These are phyloP conservation scores for Parambassis ranga DNA, from an alignment of 2,797 vertebrate species.

Conservation along the genomic window DNA sequence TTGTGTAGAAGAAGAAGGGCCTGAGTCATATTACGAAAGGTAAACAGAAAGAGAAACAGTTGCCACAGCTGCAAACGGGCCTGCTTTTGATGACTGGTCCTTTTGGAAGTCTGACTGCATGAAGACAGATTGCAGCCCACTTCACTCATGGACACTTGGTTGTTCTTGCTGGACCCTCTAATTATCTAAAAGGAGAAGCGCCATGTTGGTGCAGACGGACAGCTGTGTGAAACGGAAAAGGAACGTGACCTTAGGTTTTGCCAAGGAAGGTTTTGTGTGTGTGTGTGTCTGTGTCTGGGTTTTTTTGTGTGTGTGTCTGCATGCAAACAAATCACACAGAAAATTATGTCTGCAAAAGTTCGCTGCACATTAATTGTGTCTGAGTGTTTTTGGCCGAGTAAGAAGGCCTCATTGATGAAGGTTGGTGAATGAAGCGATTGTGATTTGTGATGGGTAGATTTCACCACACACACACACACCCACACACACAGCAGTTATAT, in stretches of 20 bases:
- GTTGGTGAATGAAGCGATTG: conserved; percentile 66
- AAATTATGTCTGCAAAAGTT: too few relatives aligned
- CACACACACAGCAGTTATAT: conserved; percentile 18
- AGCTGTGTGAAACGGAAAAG: conserved; percentile 52
- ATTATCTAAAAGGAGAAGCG: conserved; percentile 45
- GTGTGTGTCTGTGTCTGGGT: neutral
- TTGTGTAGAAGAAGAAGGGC: neutral
- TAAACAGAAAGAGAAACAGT: conserved; percentile 32
- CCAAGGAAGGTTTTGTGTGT: neutral
- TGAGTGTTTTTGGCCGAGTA: conserved; percentile 28
- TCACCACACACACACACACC: too few relatives aligned
- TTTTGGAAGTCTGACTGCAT: conserved; percentile 10
- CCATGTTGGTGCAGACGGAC: conserved; percentile 5
- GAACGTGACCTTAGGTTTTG: conserved; percentile 8
- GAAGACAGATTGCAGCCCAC: conserved; percentile 9
- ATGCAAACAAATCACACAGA: neutral
- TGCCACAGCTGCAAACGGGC: conserved; percentile 4
- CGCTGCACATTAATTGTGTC: neutral
- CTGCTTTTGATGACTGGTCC: too few relatives aligned
- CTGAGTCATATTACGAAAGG: conserved; percentile 46
- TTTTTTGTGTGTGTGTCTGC: neutral
- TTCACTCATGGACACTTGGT: conserved; percentile 28
- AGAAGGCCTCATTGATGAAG: conserved; percentile 67
- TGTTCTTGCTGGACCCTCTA: conserved; percentile 40
- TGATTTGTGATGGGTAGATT: conserved; percentile 52